Evolutionary conservation across 2,113 vertebrate species (phyloP), one percentile per base, ranked within the genome.

Genomic region (Rallus limicola): DNA sequence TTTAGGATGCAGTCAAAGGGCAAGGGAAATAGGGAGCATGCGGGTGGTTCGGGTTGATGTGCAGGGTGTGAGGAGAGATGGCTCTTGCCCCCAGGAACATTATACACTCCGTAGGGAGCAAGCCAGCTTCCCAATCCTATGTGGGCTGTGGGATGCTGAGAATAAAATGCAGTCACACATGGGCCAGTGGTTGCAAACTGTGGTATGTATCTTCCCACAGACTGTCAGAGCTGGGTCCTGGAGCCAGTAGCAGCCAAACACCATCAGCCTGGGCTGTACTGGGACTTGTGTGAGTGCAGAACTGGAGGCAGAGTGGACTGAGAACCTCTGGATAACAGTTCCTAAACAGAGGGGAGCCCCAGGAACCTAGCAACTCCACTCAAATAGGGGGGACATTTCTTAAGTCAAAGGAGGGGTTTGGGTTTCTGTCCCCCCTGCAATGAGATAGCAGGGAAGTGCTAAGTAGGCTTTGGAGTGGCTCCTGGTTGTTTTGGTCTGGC

Each of bases 31-130:
- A 24, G 18, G 40, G 55, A 63, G 9, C 0, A 2, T 42, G 38
- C 42, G 16, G 24, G 12, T 29, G 56, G 29, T 56, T 46, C 74
- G 64, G 29, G 72, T 14, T 63, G 81, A 17, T 55, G 56, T 40
- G 16, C 11, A 42, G 74, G 29, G 19, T 5, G 34, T n/a, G 65
- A 15, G 42, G 8, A 82, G 17, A 78, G 56, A 4, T 31, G 13
- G 16, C 24, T 31, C 36, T 56, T 71, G 36, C 29, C 16, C 13
- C 55, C 9, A 7, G 82, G n/a, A 28, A 53, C 80, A 40, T 10
- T 0, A 4, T 12, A 8, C 4, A 13, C 17, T 40, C 46, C 19
- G 1, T 4, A 4, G 19, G n/a, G n/a, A n/a, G n/a, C n/a, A n/a
- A n/a, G n/a, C n/a, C n/a, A n/a, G n/a, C n/a, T n/a, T n/a, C n/a